Conservation (phyloP, 2,888 invertebrate species). For the Cylindroiulus punctatus region DNA sequence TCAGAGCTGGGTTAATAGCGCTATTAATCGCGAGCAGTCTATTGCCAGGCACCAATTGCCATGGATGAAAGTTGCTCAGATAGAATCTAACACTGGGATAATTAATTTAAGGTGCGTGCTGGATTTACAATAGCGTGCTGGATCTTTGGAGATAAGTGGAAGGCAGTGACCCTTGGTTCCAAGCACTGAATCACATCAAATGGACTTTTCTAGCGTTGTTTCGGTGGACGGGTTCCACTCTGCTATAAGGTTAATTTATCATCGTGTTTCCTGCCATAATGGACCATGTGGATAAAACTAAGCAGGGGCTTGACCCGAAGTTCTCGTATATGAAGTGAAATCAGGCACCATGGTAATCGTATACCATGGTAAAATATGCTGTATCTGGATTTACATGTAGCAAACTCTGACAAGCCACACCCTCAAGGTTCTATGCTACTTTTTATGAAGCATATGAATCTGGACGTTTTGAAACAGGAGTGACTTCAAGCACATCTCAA, state of each 20-base stretch:
- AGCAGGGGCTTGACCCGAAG: too few species aligned
- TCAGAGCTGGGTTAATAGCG: not conserved
- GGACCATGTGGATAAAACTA: not conserved
- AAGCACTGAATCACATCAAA: slow-evolving; percentile 20
- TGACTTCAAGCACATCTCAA: too few species aligned
- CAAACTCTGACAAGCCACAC: too few species aligned
- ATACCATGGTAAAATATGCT: too few species aligned
- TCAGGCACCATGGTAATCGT: too few species aligned
- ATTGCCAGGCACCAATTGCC: not conserved
- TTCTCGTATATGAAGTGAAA: too few species aligned
- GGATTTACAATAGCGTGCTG: not conserved
- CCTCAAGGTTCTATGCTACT: too few species aligned
- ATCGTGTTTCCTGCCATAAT: not conserved
- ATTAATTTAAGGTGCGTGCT: not conserved
- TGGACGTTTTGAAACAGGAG: too few species aligned
- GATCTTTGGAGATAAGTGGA: slow-evolving; percentile 40
- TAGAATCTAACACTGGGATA: not conserved
- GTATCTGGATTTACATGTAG: too few species aligned
- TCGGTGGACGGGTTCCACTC: too few species aligned
- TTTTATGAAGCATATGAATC: too few species aligned
- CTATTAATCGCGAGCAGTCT: not conserved
- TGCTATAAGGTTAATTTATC: too few species aligned
- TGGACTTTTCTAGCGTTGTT: not conserved
- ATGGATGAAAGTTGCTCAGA: not conserved
- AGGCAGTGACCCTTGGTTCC: slow-evolving; percentile 6